Conservation (phyloP, 2,888 invertebrate species). For the Taphrorychus bicolor region DNA sequence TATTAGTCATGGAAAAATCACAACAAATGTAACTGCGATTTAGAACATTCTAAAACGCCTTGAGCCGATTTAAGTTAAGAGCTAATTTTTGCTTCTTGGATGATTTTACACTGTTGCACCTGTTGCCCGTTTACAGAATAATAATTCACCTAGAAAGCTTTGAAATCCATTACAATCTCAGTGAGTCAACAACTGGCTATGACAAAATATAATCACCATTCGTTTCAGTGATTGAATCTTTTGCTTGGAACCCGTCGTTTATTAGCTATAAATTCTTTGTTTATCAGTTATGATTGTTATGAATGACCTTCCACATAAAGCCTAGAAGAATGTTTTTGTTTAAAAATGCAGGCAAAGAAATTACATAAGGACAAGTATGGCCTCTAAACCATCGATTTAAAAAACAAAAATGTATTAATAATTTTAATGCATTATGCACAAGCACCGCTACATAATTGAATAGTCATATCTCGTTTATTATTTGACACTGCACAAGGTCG, state of each 20-base stretch:
- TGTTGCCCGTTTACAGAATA: too few relatives aligned
- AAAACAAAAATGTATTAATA: neutral
- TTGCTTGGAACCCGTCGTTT: neutral
- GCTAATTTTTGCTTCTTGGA: too few relatives aligned
- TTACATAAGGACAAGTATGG: neutral
- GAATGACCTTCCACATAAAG: conserved; percentile 1
- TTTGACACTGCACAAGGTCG: conserved; percentile 1
- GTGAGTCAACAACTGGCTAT: neutral
- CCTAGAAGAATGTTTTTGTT: neutral
- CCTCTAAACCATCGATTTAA: neutral
- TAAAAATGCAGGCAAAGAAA: neutral
- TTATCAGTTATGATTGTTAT: too few relatives aligned
- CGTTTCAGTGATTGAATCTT: neutral
- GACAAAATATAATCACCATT: neutral
- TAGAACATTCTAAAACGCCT: neutral
- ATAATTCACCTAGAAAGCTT: neutral
- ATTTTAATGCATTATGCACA: neutral
- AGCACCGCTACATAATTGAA: neutral
- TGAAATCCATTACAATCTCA: neutral
- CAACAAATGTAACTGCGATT: neutral
- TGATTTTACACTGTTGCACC: too few relatives aligned
- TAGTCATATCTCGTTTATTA: neutral
- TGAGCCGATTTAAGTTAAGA: neutral
- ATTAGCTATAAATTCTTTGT: neutral
- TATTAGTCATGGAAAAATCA: neutral